Conservation (phyloP, 2,888 invertebrate genomes). For the Cyclophora albipunctata region DNA sequence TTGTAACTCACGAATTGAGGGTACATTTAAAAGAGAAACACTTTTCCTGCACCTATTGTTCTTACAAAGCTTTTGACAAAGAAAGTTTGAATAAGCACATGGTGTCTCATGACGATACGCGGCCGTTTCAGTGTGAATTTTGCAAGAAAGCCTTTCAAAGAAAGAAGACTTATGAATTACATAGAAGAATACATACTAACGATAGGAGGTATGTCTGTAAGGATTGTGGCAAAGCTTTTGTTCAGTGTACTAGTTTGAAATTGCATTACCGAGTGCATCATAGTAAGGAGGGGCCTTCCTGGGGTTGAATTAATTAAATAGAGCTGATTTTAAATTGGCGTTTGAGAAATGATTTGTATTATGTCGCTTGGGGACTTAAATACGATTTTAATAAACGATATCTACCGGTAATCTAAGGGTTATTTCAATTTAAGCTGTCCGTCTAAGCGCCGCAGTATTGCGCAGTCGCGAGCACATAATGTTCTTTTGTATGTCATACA, state of each 20-base stretch:
- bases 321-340: no score
- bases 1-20: slow-evolving; percentile 43
- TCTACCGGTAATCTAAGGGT: no score
- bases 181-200: slow-evolving; percentile 73
- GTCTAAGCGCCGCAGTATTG: no score
- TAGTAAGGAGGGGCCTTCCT: slow-evolving; percentile 27
- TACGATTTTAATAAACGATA: no score
- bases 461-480: no score
- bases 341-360: no score
- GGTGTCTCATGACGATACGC: slow-evolving; percentile 71
- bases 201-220: slow-evolving; percentile 63
- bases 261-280: slow-evolving; percentile 72
- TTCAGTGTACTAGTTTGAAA: slow-evolving; percentile 74
- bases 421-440: no score
- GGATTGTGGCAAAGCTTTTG: slow-evolving; percentile 72
- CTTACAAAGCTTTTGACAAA: slow-evolving; percentile 52
- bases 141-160: slow-evolving; percentile 77
- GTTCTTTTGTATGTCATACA: no score
- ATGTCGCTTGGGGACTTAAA: slow-evolving; percentile 1
- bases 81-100: slow-evolving; percentile 69
- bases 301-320: not conserved
- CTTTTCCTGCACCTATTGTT: slow-evolving; percentile 49
- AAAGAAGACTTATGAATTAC: slow-evolving; percentile 70
- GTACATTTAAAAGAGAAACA: slow-evolving; percentile 53
- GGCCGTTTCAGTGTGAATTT: slow-evolving; percentile 72